phyloP scores from a whole-genome alignment of 2,797 vertebrate species.

The Erethizon dorsatum region DNA sequence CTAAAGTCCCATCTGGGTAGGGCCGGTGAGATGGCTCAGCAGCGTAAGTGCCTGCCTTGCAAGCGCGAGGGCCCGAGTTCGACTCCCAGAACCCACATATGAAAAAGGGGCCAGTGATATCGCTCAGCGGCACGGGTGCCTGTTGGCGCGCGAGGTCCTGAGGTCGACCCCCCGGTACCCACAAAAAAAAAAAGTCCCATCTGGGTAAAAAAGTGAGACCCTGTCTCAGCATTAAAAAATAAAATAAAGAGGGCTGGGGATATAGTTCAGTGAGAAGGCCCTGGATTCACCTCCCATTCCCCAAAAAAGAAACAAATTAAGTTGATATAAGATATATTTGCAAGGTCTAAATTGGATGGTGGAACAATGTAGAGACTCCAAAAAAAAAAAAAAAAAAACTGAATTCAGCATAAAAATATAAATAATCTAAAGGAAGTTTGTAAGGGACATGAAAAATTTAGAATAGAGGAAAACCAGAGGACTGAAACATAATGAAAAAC shows the following conservation, averaged over 20 bases:
- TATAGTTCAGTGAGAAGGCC: background rate
- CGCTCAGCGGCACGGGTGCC: too few relatives aligned
- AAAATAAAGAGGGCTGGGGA: background rate
- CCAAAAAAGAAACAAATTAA: background rate
- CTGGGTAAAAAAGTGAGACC: too few relatives aligned
- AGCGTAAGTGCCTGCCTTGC: too few relatives aligned
- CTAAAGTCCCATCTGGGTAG: background rate
- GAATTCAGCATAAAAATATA: conserved; percentile 28
- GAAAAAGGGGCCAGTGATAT: too few relatives aligned
- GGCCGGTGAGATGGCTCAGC: too few relatives aligned
- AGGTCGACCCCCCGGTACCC: too few relatives aligned
- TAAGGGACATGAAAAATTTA: conserved; percentile 17
- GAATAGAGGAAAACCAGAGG: background rate
- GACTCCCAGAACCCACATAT: too few relatives aligned
- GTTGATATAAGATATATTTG: background rate
- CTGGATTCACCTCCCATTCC: background rate
- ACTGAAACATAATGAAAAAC: background rate
- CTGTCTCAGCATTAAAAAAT: background rate
- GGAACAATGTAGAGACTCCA: conserved; percentile 5
- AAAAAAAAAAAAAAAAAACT: too few relatives aligned
- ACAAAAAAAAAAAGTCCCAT: too few relatives aligned
- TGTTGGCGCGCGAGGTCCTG: too few relatives aligned
- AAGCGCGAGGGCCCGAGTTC: too few relatives aligned
- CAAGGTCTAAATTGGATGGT: background rate
- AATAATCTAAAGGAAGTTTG: conserved; percentile 26